These are phyloP conservation scores for Campaea margaritaria DNA, from an alignment of 2,888 invertebrate genomes.

Conservation along the genomic window DNA sequence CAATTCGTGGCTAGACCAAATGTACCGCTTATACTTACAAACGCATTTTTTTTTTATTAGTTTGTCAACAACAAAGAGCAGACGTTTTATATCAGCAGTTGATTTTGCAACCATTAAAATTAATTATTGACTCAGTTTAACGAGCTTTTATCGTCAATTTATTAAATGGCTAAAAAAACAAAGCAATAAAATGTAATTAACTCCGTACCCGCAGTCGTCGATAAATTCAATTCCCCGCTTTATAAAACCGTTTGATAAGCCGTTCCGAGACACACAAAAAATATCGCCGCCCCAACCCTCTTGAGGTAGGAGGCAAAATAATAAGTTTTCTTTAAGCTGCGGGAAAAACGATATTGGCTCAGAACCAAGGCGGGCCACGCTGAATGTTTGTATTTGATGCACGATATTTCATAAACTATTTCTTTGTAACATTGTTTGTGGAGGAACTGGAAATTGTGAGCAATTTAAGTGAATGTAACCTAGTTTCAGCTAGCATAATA, in stretches of 20 bases:
- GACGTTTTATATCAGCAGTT: too few species aligned
- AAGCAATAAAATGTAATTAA: slow-evolving; percentile 30
- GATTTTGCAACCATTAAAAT: too few species aligned
- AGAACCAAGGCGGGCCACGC: slow-evolving; percentile 37
- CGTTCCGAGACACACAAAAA: slow-evolving; percentile 37
- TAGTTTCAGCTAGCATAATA: too few species aligned
- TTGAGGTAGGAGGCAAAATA: slow-evolving; percentile 43
- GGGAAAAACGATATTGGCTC: slow-evolving; percentile 44
- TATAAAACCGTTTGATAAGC: slow-evolving; percentile 40
- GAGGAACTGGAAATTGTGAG: not conserved
- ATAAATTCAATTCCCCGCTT: slow-evolving; percentile 34
- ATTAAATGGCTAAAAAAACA: slow-evolving; percentile 14
- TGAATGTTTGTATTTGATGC: slow-evolving; percentile 40
- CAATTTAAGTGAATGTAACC: not conserved
- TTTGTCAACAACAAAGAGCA: too few species aligned
- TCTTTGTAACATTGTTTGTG: not conserved
- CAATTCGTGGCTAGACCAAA: too few species aligned
- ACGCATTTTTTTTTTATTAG: too few species aligned
- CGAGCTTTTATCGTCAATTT: slow-evolving; percentile 5
- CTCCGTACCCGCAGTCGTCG: slow-evolving; percentile 25
- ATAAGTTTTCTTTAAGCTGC: slow-evolving; percentile 46
- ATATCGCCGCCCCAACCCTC: slow-evolving; percentile 36
- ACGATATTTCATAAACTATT: slow-evolving; percentile 34
- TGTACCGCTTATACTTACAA: too few species aligned
- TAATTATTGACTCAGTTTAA: too few species aligned